A percentile compares a stretch with the other conserved stretches of the same genome.
These are phyloP conservation scores for Melanargia galathea DNA, from an alignment of 2,888 invertebrate genomes.

Conservation along the genomic window DNA sequence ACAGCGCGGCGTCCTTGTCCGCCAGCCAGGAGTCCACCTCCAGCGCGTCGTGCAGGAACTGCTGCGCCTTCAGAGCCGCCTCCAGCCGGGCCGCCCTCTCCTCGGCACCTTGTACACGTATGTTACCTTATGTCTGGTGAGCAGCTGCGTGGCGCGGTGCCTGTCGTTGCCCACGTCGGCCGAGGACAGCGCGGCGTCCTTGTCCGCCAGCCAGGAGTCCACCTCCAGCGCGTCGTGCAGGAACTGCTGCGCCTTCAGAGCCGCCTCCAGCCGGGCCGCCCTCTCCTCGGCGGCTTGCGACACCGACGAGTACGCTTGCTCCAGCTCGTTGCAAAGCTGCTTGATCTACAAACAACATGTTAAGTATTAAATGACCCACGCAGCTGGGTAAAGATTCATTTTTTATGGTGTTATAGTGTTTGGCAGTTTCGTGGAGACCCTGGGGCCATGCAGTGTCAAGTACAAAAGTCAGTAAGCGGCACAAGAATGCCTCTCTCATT, in stretches of 20 bases:
- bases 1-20: constrained; percentile 91
- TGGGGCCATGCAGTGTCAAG: too few species aligned
- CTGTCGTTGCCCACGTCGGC: constrained; percentile 94
- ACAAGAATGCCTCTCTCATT: too few species aligned
- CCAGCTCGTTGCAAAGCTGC: constrained; percentile 87
- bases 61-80: constrained; percentile 93
- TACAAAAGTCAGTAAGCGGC: too few species aligned
- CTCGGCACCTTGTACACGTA: constrained; percentile 83
- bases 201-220: constrained; percentile 96
- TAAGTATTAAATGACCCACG: too few species aligned
- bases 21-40: constrained; percentile 97
- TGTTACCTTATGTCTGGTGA: constrained; percentile 97
- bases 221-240: constrained; percentile 95
- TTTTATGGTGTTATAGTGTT: too few species aligned
- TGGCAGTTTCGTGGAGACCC: too few species aligned
- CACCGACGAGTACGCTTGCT: constrained; percentile 88
- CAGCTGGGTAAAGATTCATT: too few species aligned
- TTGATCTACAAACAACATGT: constrained; percentile 81
- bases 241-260: constrained; percentile 95
- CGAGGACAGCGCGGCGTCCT: constrained; percentile 90
- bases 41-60: constrained; percentile 94
- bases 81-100: constrained; percentile 90
- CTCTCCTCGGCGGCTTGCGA: constrained; percentile 87
- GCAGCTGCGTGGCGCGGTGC: constrained; percentile 94
- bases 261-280: constrained; percentile 90